These are phyloP conservation scores for Gallinago undulata DNA, from an alignment of 2,113 vertebrate genomes.

Conservation along the genomic window DNA sequence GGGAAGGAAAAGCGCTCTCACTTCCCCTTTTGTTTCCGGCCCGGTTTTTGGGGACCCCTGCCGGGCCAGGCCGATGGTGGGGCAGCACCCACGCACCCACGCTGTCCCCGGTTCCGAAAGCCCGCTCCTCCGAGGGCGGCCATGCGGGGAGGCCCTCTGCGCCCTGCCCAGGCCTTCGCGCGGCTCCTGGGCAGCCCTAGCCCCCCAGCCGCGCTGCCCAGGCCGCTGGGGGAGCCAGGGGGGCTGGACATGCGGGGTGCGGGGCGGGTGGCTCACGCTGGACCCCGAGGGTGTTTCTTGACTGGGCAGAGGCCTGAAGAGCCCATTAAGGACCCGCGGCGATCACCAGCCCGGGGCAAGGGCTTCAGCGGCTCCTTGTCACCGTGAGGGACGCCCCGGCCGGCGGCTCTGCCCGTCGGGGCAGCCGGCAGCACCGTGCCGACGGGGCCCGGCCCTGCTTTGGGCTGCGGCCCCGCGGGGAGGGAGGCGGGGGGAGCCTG, in stretches of 20 bases:
- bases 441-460: neutral
- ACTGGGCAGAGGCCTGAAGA: neutral
- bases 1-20: neutral
- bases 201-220: neutral
- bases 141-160: fast-evolving
- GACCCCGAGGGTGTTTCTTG: fast-evolving
- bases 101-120: fast-evolving
- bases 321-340: neutral
- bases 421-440: neutral
- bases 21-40: neutral
- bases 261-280: fast-evolving
- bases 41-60: neutral
- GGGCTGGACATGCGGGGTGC: neutral
- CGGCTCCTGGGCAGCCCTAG: neutral
- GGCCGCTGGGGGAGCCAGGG: neutral
- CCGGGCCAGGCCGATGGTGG: fast-evolving
- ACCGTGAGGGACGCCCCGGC: fast-evolving
- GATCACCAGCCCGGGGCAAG: neutral
- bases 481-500: neutral
- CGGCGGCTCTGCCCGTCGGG: neutral
- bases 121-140: neutral
- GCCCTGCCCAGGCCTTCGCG: fast-evolving
- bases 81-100: neutral
- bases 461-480: no score
- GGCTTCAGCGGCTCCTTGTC: neutral